Base-by-base conservation (phyloP, 2,888 invertebrate genomes). In the Myopa tessellatipennis region DNA sequence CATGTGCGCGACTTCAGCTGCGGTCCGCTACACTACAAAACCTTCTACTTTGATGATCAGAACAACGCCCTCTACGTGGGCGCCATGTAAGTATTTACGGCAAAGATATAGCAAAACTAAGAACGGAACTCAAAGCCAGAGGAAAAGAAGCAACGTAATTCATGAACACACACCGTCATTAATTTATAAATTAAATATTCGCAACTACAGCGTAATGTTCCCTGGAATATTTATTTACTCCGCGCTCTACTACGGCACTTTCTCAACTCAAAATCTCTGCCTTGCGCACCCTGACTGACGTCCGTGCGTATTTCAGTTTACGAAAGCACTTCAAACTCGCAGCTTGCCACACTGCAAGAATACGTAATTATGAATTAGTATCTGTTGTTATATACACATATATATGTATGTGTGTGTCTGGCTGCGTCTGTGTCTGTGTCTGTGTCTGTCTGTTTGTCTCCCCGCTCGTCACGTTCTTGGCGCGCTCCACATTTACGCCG, bases 1-100 rank as follows among this genome's bases (percentile, higher is more conserved):
- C 96, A 97, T 92, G 95, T 97, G 83, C 93, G 95, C 83, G 96
- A 96, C 89, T 97, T 97, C 90, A 93, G 94, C 83, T 97, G 97
- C 88, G 97, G 97, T 79, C 94, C 94, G 88, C 91, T 96, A 85
- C 97, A 95, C 91, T 97, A 97, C 91, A 93, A 97, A 88, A 97
- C 97, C 77, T 95, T 97, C 89, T 94, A 95, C 89, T 92, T 97
- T 91, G 97, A 97, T 90, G 93, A 94, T 85, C 94, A 93, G 88
- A 92, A 94, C 86, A 96, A 97, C 90, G 92, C 95, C 79, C 92
- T 97, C 78, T 97, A 96, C 89, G 96, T 97, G 84, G 97, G 97
- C 84, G 96, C 97, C 83, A 97, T 97, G 97, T 97, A 92, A 96
- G 96, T 96, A 65, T 26, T 12, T 4, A 7, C 5, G 87, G 78